Percentiles rank a stretch among this genome's conserved stretches.
phyloP scores from a whole-genome alignment of 2,888 invertebrate genomes.

The Anticlea derivata region DNA sequence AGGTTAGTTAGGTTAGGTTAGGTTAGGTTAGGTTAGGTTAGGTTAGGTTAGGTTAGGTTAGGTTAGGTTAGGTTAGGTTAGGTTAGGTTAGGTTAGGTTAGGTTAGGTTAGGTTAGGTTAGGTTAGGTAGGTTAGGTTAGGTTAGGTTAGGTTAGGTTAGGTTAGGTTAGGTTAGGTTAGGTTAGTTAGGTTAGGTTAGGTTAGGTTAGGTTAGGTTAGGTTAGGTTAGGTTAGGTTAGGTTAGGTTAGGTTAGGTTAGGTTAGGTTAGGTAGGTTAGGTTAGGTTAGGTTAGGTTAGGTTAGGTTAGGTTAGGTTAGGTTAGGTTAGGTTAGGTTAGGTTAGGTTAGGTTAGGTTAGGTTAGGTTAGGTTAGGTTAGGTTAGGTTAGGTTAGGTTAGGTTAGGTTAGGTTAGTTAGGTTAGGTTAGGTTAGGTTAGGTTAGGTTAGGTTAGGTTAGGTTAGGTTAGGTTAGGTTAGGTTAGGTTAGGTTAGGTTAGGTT shows the following conservation, averaged over 20 bases:
- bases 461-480: slow-evolving; percentile 1
- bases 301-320: slow-evolving; percentile 40
- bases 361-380: slow-evolving; percentile 8
- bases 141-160: slow-evolving; percentile 38
- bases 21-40: slow-evolving; percentile 34
- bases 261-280: slow-evolving; percentile 39
- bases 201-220: slow-evolving; percentile 39
- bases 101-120: slow-evolving; percentile 38
- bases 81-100: slow-evolving; percentile 33
- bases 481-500: slow-evolving; percentile 1
- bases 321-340: slow-evolving; percentile 38
- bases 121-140: slow-evolving; percentile 39
- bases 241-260: slow-evolving; percentile 36
- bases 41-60: slow-evolving; percentile 35
- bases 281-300: slow-evolving; percentile 40
- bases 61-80: slow-evolving; percentile 34
- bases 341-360: slow-evolving; percentile 8
- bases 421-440: slow-evolving; percentile 5
- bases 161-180: slow-evolving; percentile 39
- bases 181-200: slow-evolving; percentile 38
- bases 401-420: slow-evolving; percentile 8
- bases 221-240: slow-evolving; percentile 38
- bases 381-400: slow-evolving; percentile 8
- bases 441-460: slow-evolving; percentile 7
- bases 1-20: slow-evolving; percentile 28